Base-by-base conservation (phyloP, 1,140 invertebrate genomes). In the Drosophila virilis region DNA sequence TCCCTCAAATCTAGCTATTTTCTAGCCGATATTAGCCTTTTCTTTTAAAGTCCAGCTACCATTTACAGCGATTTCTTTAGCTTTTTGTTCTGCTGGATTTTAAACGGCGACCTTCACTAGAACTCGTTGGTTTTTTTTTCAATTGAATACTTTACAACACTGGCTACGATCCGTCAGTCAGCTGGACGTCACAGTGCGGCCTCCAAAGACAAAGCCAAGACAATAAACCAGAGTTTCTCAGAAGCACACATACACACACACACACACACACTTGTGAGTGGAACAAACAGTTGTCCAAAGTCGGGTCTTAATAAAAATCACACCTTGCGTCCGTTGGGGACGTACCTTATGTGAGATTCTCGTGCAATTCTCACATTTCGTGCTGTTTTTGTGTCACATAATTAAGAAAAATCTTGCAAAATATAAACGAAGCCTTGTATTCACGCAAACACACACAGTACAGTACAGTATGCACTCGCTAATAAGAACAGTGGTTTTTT, bases 351-450 rank as follows among this genome's bases (percentile, higher is more conserved):
- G 62, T 73, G 54, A 33, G 42, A 74, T 61, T 83, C 59, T 66
- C 74, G 65, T 84, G 66, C 74, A 78, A 74, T 88, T 83, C 84
- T 88, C 83, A 83, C 79, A 86, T 83, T 86, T 88, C 80, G 84
- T 86, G 83, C 65, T 46, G 80, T 54, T 52, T 61, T 51, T 48
- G 35, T 71, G 54, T 88, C 77, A 79, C 58, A 89, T 89, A 88
- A 88, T 88, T 88, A 88, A 88, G 77, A 88, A 88, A 86, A 83
- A 88, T 89, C 77, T 88, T 88, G 84, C 84, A 77, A 88, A 89
- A 83, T 89, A 72, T 76, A 77, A 86, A 86, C 78, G 67, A 85
- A 81, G 37, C 70, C 58, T 52, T 57, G 50, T 62, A 61, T 60
- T 40, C 33, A 13, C 37, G 42, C 38, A 13, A 37, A 48, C 12